Conservation (phyloP, 1,140 invertebrate species). For the Anthonomus grandis region DNA sequence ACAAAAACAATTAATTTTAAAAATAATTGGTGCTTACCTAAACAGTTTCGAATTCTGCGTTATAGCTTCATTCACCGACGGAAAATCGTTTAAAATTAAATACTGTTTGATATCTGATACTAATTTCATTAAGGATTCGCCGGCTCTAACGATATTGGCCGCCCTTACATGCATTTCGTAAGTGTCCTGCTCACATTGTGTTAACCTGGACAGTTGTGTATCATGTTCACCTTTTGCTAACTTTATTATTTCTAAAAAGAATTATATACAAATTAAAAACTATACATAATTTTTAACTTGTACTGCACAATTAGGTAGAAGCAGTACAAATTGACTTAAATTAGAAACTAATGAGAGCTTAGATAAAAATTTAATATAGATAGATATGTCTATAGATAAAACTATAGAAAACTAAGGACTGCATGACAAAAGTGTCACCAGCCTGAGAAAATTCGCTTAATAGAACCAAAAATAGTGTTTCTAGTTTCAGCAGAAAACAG, state of each 20-base stretch:
- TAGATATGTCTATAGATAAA: too few species aligned
- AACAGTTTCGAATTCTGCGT: conserved; percentile 87
- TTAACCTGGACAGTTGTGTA: conserved; percentile 80
- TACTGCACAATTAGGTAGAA: too few species aligned
- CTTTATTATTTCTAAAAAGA: conserved; percentile 84
- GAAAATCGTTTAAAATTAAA: conserved; percentile 94
- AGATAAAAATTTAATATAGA: too few species aligned
- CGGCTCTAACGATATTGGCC: conserved; percentile 91
- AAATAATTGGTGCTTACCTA: conserved; percentile 35
- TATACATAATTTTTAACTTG: too few species aligned
- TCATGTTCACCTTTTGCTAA: conserved; percentile 90
- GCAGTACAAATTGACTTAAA: too few species aligned
- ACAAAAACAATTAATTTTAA: not conserved
- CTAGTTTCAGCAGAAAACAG: too few species aligned
- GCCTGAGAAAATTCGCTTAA: too few species aligned
- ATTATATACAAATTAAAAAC: conserved; percentile 22
- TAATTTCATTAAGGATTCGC: conserved; percentile 93
- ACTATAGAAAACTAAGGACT: too few species aligned
- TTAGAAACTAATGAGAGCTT: too few species aligned
- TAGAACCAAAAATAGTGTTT: too few species aligned
- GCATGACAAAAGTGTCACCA: too few species aligned
- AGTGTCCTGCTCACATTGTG: conserved; percentile 90
- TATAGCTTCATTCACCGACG: conserved; percentile 94
- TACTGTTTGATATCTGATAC: conserved; percentile 97
- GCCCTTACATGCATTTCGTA: conserved; percentile 96